Base-by-base conservation (phyloP, 2,113 vertebrate genomes). In the Oryzias melastigma region DNA sequence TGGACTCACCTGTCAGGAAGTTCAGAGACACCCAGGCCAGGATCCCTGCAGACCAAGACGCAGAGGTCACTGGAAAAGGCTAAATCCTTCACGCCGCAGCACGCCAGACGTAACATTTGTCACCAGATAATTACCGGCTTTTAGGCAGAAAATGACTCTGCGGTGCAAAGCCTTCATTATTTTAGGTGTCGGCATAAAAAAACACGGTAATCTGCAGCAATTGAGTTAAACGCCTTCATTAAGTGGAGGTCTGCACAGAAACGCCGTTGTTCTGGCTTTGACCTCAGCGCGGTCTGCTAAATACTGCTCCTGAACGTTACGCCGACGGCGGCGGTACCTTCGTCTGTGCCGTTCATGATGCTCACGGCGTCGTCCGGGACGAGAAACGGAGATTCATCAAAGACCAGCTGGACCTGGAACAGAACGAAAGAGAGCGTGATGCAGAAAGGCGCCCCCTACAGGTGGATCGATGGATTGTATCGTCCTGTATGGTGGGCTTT, bases 11-110 rank as follows among this genome's bases (percentile, higher is more conserved):
- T 91, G 94, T 96, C 75, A 99, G 87, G 77, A 95, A 97, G 88
- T 99, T 99, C 81, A 98, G 78, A 68, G 95, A 93, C 79, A 99
- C 90, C 97, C 97, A 99, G 48, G 97, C 96, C 87, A 98, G 90
- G 87, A 98, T 89, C 80, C 96, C 96, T 98, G 67, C 15, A 67
- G 52, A 69, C 57, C 5, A 43, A 73, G 14, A 35, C 45, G 76
- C 40, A 64, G 65, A 71, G 62, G 56, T 77, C 0, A 35, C 8
- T 12, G 35, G 35, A 35, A 10, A 35, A 35, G 84, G 89, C 86
- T 70, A 65, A 18, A 81, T 69, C 70, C 73, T 58, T 74, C 66
- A 45, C 55, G 65, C 51, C 17, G n/a, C 19, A 12, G 22, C 52
- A 61, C 58, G 51, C 63, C 68, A 10, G 50, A 63, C 70, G 41